Evolutionary conservation across 2,113 vertebrate genomes (phyloP), one percentile per base, ranked within the genome.

Genomic region (Numida meleagris): DNA sequence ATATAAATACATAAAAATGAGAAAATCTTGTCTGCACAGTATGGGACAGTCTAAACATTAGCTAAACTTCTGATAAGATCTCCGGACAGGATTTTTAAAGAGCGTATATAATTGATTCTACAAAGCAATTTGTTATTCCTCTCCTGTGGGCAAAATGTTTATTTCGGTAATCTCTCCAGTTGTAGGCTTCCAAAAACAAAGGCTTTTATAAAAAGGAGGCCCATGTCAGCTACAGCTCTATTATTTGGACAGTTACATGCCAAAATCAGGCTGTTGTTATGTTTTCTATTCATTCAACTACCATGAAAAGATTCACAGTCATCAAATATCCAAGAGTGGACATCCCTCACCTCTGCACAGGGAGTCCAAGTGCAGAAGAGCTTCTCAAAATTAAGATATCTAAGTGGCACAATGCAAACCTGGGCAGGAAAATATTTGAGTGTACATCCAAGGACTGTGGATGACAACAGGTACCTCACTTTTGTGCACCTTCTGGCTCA

Each of bases 121-220:
- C 57, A 86, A 88, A 81, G 65, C 63, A 81, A 86, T 82, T 65
- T 95, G 82, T 36, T 83, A 55, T 71, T 80, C 61, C 34, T 75
- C 65, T 89, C 21, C 50, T 51, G 67, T 88, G 53, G 57, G 68
- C 75, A 86, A 91, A 85, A 89, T 89, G 66, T 77, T 94, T 81
- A 82, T 89, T 89, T 85, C 38, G 2, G 24, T 73, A 65, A 93
- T 84, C 91, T 86, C 71, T 85, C 75, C 27, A 83, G 55, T 12
- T 61, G 42, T 4, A 79, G 70, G 61, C 75, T 86, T 88, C n/a
- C 80, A 81, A 43, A 78, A 90, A 88, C 82, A 92, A 92, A 94
- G 71, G 46, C 50, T 94, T 91, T 74, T 78, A 76, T 75, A 36
- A 79, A 71, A 74, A 65, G 65, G 29, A 84, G 42, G 58, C 86